Conservation (phyloP, 1,140 invertebrate genomes). For the Atopsyche davidsoni region DNA sequence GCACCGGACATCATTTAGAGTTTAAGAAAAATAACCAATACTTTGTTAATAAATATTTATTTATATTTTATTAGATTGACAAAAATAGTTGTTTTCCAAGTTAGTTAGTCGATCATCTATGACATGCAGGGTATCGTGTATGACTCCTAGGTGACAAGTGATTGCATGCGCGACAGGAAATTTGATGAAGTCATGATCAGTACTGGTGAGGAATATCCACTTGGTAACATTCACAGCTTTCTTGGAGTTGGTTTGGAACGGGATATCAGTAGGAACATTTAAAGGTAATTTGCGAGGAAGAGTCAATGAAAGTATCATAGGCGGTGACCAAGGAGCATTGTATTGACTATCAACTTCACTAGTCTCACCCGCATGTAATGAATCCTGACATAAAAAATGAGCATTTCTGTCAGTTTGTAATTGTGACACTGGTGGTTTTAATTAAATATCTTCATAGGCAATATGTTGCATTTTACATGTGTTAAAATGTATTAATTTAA, state of each 20-base stretch:
- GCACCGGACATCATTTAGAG: too few species aligned
- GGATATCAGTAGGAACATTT: constrained; percentile 1
- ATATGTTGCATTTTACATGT: not conserved
- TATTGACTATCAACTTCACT: not conserved
- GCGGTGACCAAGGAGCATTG: not conserved
- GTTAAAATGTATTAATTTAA: not conserved
- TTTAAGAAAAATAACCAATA: too few species aligned
- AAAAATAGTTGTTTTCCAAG: constrained; percentile 32
- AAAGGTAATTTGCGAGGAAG: not conserved
- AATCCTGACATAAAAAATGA: not conserved
- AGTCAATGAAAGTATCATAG: not conserved
- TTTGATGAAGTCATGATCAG: not conserved
- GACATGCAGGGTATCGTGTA: constrained; percentile 44
- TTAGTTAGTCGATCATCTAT: constrained; percentile 43
- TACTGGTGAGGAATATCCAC: not conserved
- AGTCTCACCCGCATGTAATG: too few species aligned
- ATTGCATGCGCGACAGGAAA: constrained; percentile 45
- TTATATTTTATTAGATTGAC: constrained; percentile 16
- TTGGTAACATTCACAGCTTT: constrained; percentile 2
- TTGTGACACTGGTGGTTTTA: not conserved
- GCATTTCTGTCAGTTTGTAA: not conserved
- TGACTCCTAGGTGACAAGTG: constrained; percentile 43
- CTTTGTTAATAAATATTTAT: constrained; percentile 16
- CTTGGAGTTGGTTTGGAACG: not conserved
- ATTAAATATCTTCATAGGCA: not conserved